phyloP scores from a whole-genome alignment of 2,888 invertebrate genomes.

The Cantharis lateralis region DNA sequence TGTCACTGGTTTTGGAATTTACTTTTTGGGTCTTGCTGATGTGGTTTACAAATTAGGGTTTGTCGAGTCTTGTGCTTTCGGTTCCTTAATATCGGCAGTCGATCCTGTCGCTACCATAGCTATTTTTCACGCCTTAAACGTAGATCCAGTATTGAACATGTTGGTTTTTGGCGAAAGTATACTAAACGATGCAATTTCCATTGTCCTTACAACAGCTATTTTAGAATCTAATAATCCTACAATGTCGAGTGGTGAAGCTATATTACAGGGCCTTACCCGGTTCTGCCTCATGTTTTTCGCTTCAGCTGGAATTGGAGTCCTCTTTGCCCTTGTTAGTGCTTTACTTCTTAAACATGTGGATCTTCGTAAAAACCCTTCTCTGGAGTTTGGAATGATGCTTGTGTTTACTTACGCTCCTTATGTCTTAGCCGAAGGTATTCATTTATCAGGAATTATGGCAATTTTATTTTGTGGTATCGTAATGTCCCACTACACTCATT shows the following conservation, averaged over 20 bases:
- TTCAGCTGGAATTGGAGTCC: constrained; percentile 94
- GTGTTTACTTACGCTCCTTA: constrained; percentile 99
- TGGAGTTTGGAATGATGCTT: constrained; percentile 98
- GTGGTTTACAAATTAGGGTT: constrained; percentile 91
- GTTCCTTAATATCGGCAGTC: constrained; percentile 96
- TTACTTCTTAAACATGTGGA: constrained; percentile 93
- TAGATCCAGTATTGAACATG: constrained; percentile 98
- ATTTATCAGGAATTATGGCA: constrained; percentile 91
- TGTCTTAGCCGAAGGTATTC: constrained; percentile 86
- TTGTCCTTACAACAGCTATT: constrained; percentile 92
- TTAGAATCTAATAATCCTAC: constrained; percentile 71
- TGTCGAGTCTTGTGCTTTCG: constrained; percentile 98
- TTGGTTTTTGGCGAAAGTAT: constrained; percentile 96
- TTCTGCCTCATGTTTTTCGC: constrained; percentile 99
- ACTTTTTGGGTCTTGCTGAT: constrained; percentile 88
- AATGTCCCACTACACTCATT: constrained; percentile 99
- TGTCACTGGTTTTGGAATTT: constrained; percentile 95
- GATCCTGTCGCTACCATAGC: constrained; percentile 99
- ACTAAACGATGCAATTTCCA: constrained; percentile 97
- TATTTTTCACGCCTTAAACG: constrained; percentile 96
- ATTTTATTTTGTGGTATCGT: constrained; percentile 98
- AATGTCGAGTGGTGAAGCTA: constrained; percentile 78
- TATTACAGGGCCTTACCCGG: constrained; percentile 83
- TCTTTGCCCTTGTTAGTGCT: constrained; percentile 92
- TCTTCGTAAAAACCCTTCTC: constrained; percentile 93